phyloP scores from a whole-genome alignment of 2,797 vertebrate genomes.

The Ambastaia sidthimunki region DNA sequence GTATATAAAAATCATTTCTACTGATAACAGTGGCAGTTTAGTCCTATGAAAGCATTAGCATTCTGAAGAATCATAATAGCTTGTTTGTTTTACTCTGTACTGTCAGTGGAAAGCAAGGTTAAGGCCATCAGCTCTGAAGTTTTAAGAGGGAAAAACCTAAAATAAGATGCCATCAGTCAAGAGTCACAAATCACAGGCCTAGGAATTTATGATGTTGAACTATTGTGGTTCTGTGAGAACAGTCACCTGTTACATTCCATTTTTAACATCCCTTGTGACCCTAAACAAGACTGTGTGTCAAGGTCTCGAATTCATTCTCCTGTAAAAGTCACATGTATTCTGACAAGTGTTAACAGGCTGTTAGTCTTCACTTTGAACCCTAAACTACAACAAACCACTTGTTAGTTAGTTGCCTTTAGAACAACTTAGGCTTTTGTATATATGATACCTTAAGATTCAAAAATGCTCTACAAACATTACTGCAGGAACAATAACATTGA shows the following conservation, averaged over 20 bases:
- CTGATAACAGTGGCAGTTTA: too few species aligned
- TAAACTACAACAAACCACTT: not conserved
- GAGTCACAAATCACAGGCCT: not conserved
- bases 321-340: conserved; percentile 4
- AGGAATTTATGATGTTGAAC: conserved; percentile 23
- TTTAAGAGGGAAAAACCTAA: not conserved
- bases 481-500: too few species aligned
- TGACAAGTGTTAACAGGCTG: not conserved
- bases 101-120: not conserved
- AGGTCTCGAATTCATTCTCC: conserved; percentile 26
- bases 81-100: not conserved
- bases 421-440: too few species aligned
- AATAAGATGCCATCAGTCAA: not conserved
- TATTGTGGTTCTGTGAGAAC: not conserved
- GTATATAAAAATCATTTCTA: too few species aligned
- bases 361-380: not conserved
- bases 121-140: not conserved
- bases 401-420: not conserved
- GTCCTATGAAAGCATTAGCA: too few species aligned
- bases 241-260: conserved; percentile 34
- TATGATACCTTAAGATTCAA: too few species aligned
- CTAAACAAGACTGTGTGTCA: conserved; percentile 15
- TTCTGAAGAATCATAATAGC: not conserved
- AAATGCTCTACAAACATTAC: too few species aligned
- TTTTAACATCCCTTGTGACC: conserved; percentile 31